phyloP scores from a whole-genome alignment of 2,888 invertebrate genomes.

The Carabus problematicus region DNA sequence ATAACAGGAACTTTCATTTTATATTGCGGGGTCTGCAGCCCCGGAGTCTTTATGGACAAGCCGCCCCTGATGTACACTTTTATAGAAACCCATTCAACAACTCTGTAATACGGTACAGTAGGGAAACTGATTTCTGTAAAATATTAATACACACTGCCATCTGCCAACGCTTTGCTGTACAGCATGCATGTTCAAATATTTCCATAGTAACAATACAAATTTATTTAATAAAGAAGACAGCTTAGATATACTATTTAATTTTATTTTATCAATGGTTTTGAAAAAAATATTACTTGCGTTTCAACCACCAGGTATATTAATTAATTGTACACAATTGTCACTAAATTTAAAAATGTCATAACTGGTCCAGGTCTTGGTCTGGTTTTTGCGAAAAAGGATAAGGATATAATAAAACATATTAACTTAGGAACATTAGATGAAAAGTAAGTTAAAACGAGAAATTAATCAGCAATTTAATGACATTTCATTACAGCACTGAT shows the following conservation, averaged over 20 bases:
- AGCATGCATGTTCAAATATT: not conserved
- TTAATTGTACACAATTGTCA: conserved; percentile 12
- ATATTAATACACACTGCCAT: conserved; percentile 9
- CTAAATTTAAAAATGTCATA: not conserved
- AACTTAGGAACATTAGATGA: conserved; percentile 25
- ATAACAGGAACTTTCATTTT: too few species aligned
- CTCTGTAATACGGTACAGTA: not conserved
- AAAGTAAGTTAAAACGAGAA: conserved; percentile 12
- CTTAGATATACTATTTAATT: not conserved
- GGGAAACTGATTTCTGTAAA: not conserved
- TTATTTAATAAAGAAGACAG: conserved; percentile 9
- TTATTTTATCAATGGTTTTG: conserved; percentile 19
- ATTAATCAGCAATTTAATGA: not conserved
- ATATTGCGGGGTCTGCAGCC: too few species aligned
- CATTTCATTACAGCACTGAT: conserved; percentile 61
- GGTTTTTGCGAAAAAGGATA: conserved; percentile 26
- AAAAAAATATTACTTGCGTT: conserved; percentile 35
- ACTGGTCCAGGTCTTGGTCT: conserved; percentile 26
- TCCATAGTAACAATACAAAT: conserved; percentile 15
- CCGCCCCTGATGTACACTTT: too few species aligned
- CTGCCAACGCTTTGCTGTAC: not conserved
- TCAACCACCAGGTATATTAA: conserved; percentile 33
- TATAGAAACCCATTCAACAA: too few species aligned
- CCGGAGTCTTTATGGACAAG: too few species aligned
- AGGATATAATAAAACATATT: conserved; percentile 37